phyloP scores from a whole-genome alignment of 2,888 invertebrate species.

The Arctia plantaginis region DNA sequence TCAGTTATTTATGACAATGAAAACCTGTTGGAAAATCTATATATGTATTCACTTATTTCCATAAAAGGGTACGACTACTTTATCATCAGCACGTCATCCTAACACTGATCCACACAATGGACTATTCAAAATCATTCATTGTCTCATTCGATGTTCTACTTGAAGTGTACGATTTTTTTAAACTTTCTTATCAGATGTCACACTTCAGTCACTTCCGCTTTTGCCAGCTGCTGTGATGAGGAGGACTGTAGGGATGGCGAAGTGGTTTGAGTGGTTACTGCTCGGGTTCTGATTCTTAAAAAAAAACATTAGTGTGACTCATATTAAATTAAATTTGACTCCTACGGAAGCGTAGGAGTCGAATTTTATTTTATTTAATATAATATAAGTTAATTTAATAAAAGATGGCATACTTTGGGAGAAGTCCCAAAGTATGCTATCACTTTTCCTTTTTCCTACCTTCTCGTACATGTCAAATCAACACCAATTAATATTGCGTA shows the following conservation, averaged over 20 bases:
- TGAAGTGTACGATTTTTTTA: background rate
- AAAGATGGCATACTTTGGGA: too few species aligned
- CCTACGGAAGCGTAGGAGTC: too few species aligned
- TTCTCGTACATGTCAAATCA: too few species aligned
- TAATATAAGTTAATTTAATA: too few species aligned
- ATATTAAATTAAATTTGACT: background rate
- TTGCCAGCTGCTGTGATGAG: background rate
- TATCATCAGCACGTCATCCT: background rate
- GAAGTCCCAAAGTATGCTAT: too few species aligned
- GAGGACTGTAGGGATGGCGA: background rate
- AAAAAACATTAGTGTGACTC: background rate
- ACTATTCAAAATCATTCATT: background rate
- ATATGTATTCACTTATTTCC: background rate
- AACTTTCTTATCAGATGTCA: slow-evolving; percentile 1
- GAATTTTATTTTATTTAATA: too few species aligned
- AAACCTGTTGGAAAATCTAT: background rate
- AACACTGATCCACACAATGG: background rate
- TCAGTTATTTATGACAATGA: background rate
- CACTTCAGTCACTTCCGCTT: background rate
- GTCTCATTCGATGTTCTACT: background rate
- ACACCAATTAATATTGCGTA: too few species aligned
- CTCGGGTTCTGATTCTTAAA: background rate
- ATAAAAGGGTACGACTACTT: background rate
- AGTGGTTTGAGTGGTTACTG: background rate
- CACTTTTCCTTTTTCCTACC: too few species aligned